Evolutionary conservation across 2,113 vertebrate genomes (phyloP).

Genomic region (Oncorhynchus kisutch): DNA sequence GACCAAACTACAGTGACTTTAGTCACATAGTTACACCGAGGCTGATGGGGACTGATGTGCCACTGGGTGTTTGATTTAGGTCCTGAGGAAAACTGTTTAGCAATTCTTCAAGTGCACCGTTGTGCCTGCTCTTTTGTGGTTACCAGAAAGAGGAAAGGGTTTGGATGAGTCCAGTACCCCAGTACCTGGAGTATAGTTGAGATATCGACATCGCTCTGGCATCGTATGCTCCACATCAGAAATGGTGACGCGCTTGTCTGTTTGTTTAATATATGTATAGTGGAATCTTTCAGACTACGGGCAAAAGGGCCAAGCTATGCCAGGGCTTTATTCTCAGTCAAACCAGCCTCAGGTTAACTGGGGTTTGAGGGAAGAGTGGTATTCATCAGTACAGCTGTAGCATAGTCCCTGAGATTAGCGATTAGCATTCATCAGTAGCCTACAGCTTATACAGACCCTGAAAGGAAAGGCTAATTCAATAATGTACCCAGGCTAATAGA

Average conservation of each 20-base stretch:
- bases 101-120: neutral
- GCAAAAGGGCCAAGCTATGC: neutral
- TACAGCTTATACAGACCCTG: no score
- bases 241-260: neutral
- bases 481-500: constrained; percentile 35
- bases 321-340: constrained; percentile 26
- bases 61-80: neutral
- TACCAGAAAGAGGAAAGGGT: neutral
- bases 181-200: neutral
- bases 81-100: neutral
- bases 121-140: neutral
- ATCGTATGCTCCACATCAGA: neutral
- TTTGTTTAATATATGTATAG: neutral
- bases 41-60: no score
- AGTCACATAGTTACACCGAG: no score
- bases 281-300: neutral
- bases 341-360: constrained; percentile 19
- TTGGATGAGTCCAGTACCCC: neutral
- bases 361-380: constrained; percentile 19
- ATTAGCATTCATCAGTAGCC: constrained; percentile 7
- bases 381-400: constrained; percentile 20
- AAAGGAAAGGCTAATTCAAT: neutral
- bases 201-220: neutral
- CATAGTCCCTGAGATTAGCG: constrained; percentile 25
- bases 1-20: neutral